Conservation (phyloP, 1,140 invertebrate species). For the Drosophila obscura region DNA sequence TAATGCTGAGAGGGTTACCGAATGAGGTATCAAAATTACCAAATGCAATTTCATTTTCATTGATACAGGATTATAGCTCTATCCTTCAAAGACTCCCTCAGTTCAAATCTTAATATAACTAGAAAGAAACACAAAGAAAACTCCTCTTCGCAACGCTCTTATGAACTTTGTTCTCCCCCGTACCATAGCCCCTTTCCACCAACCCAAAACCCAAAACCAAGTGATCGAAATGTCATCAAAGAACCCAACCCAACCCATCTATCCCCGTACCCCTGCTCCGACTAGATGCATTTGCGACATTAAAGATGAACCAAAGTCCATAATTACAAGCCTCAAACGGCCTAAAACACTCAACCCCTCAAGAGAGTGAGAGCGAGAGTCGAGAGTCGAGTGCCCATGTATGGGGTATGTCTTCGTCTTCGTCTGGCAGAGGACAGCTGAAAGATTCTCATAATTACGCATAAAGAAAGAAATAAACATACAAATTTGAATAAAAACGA, state of each 20-base stretch:
- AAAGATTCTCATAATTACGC: slow-evolving; percentile 75
- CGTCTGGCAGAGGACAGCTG: slow-evolving; percentile 51
- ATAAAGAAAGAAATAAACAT: slow-evolving; percentile 77
- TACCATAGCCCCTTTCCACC: neutral
- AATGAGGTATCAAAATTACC: slow-evolving; percentile 1
- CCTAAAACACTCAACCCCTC: slow-evolving; percentile 65
- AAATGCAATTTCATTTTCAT: slow-evolving; percentile 1
- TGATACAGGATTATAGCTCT: no score
- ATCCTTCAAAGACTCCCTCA: no score
- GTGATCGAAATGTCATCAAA: slow-evolving; percentile 29
- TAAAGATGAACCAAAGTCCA: slow-evolving; percentile 60
- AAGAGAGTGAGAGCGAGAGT: neutral
- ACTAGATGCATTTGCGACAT: slow-evolving; percentile 64
- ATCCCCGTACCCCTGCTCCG: neutral
- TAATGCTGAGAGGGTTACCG: no score
- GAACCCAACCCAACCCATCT: slow-evolving; percentile 3
- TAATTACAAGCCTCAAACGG: slow-evolving; percentile 69
- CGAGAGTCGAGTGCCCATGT: slow-evolving; percentile 19
- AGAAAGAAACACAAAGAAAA: neutral
- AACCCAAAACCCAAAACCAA: neutral
- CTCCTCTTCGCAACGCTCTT: neutral
- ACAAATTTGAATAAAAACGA: slow-evolving; percentile 80
- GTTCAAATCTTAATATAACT: neutral
- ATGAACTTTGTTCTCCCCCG: neutral
- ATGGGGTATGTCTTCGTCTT: slow-evolving; percentile 14